A percentile compares a stretch with the other conserved stretches of the same genome.
Conservation (phyloP, 1,140 invertebrate genomes). For the Eueides isabella region DNA sequence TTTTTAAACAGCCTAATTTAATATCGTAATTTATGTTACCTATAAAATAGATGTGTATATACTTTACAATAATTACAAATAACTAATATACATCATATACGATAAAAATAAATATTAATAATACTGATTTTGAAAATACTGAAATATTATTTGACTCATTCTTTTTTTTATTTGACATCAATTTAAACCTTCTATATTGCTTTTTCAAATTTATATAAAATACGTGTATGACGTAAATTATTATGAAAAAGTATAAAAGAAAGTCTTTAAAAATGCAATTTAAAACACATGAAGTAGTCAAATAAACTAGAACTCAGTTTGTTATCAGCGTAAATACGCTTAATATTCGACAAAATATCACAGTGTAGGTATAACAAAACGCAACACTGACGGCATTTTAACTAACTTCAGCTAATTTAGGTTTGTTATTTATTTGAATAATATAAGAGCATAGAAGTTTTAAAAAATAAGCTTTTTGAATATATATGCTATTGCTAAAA, state of each 20-base stretch:
- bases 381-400: background rate
- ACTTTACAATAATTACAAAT: background rate
- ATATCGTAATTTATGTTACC: background rate
- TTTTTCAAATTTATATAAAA: constrained; percentile 24
- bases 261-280: background rate
- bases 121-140: constrained; percentile 5
- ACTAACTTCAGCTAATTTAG: background rate
- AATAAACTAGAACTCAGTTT: no score
- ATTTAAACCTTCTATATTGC: constrained; percentile 20
- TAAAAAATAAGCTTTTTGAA: constrained; percentile 74
- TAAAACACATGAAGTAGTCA: background rate
- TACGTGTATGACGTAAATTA: background rate
- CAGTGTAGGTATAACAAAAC: constrained; percentile 1
- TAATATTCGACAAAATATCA: background rate
- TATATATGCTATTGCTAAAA: constrained; percentile 76
- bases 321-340: no score
- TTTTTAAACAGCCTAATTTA: constrained; percentile 1
- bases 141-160: background rate
- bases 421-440: background rate
- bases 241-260: constrained; percentile 27
- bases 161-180: background rate
- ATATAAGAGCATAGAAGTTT: constrained; percentile 22
- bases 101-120: constrained; percentile 1
- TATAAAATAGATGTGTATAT: background rate
- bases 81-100: background rate